Conservation (phyloP, 2,797 vertebrate species). For the Anguilla obscura region DNA sequence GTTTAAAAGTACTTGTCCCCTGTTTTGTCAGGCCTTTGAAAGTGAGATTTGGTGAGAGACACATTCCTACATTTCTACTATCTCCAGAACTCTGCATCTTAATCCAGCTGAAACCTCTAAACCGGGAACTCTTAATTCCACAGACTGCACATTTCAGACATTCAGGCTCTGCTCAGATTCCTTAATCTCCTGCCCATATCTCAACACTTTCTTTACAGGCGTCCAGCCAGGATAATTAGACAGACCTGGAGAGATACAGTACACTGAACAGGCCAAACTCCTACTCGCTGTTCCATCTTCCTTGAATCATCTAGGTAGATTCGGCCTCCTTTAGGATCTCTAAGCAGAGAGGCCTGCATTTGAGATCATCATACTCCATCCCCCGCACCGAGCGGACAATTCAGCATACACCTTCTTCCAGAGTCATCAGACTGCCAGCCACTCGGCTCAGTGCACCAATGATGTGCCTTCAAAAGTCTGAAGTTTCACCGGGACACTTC, state of each 20-base stretch:
- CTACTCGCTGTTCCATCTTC: not conserved
- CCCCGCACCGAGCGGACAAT: not conserved
- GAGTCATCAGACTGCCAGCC: not conserved
- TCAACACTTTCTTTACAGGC: not conserved
- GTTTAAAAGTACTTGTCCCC: not conserved
- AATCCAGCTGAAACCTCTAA: constrained; percentile 6
- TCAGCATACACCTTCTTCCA: not conserved
- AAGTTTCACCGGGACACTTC: not conserved
- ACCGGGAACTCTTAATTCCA: not conserved
- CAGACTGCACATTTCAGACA: constrained; percentile 15
- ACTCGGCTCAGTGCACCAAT: not conserved
- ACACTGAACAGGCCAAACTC: not conserved
- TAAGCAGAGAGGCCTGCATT: not conserved
- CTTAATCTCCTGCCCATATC: not conserved
- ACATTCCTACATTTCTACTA: not conserved
- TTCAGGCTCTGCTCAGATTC: not conserved
- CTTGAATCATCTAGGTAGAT: not conserved
- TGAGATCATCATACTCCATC: not conserved
- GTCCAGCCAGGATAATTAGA: not conserved
- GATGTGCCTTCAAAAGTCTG: not conserved
- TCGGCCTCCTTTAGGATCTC: not conserved
- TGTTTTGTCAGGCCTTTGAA: not conserved
- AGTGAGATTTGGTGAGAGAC: not conserved
- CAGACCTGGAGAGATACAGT: not conserved
- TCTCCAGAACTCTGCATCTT: not conserved